phyloP scores from a whole-genome alignment of 2,888 invertebrate species.

The Rutpela maculata region DNA sequence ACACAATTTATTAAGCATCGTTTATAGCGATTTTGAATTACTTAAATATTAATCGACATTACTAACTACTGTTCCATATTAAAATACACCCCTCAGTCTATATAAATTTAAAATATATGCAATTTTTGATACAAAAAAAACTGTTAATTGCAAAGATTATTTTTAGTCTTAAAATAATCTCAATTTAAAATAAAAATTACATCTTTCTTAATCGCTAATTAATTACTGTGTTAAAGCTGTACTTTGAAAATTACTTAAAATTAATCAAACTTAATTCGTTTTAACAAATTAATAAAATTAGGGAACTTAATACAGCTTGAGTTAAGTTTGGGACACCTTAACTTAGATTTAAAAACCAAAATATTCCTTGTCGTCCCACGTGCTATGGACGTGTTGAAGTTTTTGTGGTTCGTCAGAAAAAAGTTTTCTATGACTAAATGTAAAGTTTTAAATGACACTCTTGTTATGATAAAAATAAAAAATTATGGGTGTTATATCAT shows the following conservation, averaged over 20 bases:
- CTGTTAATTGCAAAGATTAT: constrained; percentile 12
- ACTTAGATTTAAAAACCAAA: too few species aligned
- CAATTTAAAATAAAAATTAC: neutral
- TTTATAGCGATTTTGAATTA: constrained; percentile 23
- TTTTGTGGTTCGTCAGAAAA: too few species aligned
- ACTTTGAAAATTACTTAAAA: constrained; percentile 2
- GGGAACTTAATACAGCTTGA: too few species aligned
- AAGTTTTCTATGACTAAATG: too few species aligned
- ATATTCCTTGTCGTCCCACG: too few species aligned
- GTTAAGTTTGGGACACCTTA: too few species aligned
- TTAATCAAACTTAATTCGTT: too few species aligned
- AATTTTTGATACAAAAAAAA: constrained; percentile 41
- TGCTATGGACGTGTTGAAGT: too few species aligned
- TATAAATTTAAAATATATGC: constrained; percentile 9
- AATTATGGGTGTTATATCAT: too few species aligned
- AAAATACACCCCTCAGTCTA: constrained; percentile 27
- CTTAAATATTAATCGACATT: constrained; percentile 12
- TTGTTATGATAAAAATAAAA: too few species aligned
- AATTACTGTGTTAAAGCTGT: neutral
- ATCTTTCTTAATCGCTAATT: neutral
- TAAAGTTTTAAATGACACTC: too few species aligned
- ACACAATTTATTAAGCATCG: constrained; percentile 3
- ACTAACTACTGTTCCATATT: constrained; percentile 12
- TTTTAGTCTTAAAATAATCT: constrained; percentile 21
- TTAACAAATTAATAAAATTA: too few species aligned